Percentiles rank a stretch among this genome's conserved stretches.
Evolutionary conservation across 2,113 vertebrate species (phyloP).

Genomic region (Upupa epops): DNA sequence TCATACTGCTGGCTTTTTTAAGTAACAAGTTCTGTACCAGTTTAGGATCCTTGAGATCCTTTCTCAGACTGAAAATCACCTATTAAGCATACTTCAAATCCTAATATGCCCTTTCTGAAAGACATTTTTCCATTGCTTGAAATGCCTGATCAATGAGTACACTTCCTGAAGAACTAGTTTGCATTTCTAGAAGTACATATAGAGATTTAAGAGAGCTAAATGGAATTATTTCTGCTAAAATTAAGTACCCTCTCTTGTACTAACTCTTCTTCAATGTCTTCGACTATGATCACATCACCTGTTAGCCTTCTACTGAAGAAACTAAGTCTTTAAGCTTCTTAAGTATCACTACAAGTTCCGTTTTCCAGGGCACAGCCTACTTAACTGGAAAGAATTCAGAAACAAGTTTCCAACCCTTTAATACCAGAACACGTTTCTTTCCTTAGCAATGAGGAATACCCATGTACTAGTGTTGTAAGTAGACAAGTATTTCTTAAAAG

Average conservation of each 20-base stretch:
- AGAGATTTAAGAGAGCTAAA: not conserved
- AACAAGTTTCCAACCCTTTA: not conserved
- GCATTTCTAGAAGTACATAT: not conserved
- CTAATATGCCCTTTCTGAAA: not conserved
- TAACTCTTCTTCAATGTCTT: constrained; percentile 8
- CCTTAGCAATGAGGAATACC: not conserved
- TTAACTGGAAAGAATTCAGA: constrained; percentile 17
- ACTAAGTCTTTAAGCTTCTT: constrained; percentile 53
- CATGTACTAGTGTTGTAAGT: not conserved
- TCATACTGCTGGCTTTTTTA: not conserved
- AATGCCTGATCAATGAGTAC: not conserved
- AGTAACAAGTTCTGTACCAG: not conserved
- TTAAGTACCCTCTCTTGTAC: not conserved
- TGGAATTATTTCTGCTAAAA: not conserved
- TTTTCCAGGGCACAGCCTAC: constrained; percentile 35
- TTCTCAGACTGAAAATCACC: not conserved
- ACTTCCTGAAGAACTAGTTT: not conserved
- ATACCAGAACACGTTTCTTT: not conserved
- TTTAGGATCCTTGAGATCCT: not conserved
- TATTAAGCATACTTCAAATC: not conserved
- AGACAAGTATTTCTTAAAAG: not conserved
- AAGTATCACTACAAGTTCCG: not conserved
- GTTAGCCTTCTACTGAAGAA: constrained; percentile 12
- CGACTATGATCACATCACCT: not conserved
- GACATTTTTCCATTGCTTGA: not conserved